Percentiles rank a stretch among this genome's conserved stretches.
phyloP scores from a whole-genome alignment of 2,113 vertebrate genomes.

The Xenus cinereus region DNA sequence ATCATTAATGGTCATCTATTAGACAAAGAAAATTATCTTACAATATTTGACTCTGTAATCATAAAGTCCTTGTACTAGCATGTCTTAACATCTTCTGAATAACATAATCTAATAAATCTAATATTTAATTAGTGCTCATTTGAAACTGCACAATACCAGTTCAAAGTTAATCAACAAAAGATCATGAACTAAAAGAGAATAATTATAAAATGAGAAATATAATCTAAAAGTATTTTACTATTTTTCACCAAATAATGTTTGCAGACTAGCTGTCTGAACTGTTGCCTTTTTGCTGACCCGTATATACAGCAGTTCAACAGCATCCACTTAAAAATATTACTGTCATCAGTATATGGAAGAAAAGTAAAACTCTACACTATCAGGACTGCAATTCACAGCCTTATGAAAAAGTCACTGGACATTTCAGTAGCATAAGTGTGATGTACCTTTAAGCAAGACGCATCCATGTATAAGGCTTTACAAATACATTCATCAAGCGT shows the following conservation, averaged over 20 bases:
- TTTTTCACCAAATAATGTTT: neutral
- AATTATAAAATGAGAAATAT: neutral
- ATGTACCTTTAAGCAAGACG: neutral
- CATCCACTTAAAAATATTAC: neutral
- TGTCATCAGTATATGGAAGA: neutral
- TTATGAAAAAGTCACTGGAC: neutral
- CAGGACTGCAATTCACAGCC: neutral
- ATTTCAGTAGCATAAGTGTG: neutral
- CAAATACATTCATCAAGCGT: neutral
- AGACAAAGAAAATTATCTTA: neutral
- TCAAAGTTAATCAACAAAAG: neutral
- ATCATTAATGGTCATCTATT: neutral
- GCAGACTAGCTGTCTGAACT: neutral
- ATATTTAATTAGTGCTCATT: neutral
- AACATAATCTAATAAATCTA: neutral
- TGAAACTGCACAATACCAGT: neutral
- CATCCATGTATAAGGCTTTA: neutral
- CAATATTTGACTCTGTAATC: neutral
- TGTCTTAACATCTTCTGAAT: neutral
- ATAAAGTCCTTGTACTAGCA: neutral
- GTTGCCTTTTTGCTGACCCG: neutral
- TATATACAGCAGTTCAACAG: neutral
- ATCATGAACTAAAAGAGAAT: neutral
- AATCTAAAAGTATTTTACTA: neutral
- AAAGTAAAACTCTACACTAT: neutral